Evolutionary conservation across 2,797 vertebrate species (phyloP), one percentile per base, ranked within the genome.

Genomic region (Myoxocephalus aenaeus): DNA sequence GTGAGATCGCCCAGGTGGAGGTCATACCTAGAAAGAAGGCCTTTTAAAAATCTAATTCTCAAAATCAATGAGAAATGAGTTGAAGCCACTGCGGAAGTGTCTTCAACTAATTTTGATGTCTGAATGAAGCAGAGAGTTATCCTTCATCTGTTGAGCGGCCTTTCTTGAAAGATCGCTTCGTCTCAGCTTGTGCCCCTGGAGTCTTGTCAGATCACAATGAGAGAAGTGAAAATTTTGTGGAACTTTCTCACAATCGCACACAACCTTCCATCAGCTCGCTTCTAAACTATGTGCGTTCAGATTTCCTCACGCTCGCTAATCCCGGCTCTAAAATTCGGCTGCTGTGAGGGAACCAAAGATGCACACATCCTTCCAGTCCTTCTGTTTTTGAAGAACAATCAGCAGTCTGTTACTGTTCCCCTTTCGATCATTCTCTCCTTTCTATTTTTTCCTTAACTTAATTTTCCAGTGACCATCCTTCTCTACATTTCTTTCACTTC

Each of bases 241-340:
- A 36, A 73, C 46, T 38, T 73, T 57, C 51, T 54, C 20, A 64
- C 50, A 56, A 65, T 64, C 44, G 38, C 38, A 14, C 36, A 34
- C 44, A 65, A 36, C 56, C 71, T 65, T 32, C 71, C 51, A 73
- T 57, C 61, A 65, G 61, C 38, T 73, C 27, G 1, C 71, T 6
- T 36, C 56, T 34, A n/a, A 29, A 69, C 53, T 15, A 13, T 18
- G 48, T 29, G 54, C 54, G 29, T n/a, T 58, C n/a, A 66, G 51
- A 65, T 58, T 66, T 66, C n/a, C 5, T 29, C 1, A 17, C 4
- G 4, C 48, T 73, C 11, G 0, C 13, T 73, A 64, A 73, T 64
- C 48, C 50, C 2, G 2, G 13, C 48, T 62, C 44, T 40, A 71
- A 71, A 53, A 53, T 62, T 27, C 62, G 70, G 57, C 42, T 38